Evolutionary conservation across 2,797 vertebrate species (phyloP), one percentile per base, ranked within the genome.

Genomic region (Neosilurus mollespiculum): DNA sequence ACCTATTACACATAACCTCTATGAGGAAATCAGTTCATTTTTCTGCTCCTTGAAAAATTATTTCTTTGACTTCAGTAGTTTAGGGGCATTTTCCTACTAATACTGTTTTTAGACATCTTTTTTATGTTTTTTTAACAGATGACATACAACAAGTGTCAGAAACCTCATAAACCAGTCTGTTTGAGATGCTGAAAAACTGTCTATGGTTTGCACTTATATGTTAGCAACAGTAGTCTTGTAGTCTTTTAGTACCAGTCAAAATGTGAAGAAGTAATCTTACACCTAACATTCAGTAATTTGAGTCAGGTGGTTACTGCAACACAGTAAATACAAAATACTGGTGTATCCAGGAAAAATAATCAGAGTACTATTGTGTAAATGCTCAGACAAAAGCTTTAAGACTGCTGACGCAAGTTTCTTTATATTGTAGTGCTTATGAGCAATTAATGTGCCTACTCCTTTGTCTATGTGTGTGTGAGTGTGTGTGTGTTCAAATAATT

Each of bases 1-100:
- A 82, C 66, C 82, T 85, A 85, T 85, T 85, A 49, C 58, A 78
- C 16, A 20, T 58, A 26, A 26, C 16, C 22, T 67, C 70, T 15
- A 65, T 24, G 20, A 37, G 49, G 71, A 75, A 65, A 18, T 3
- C 6, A 34, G 61, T 37, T 75, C 26, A 66, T 75, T 76, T 14
- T 18, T 22, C 4, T 77, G 56, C 73, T 30, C 26, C 11, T 20
- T 75, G 53, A 22, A 15, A 77, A 77, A 65, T 65, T 37, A 20
- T 58, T 30, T 51, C 16, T 78, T 30, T 51, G 9, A 26, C 6
- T 51, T 64, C 37, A 26, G 59, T 64, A 64, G 9, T 15, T 18
- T 51, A 12, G 43, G 9, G 49, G 64, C 22, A 51, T 64, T 78
- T 26, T 49, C 0, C 7, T 4, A 3, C 22, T 26, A 26, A 6